Evolutionary conservation across 2,113 vertebrate species (phyloP), one percentile per base, ranked within the genome.

Genomic region (Percina caprodes): DNA sequence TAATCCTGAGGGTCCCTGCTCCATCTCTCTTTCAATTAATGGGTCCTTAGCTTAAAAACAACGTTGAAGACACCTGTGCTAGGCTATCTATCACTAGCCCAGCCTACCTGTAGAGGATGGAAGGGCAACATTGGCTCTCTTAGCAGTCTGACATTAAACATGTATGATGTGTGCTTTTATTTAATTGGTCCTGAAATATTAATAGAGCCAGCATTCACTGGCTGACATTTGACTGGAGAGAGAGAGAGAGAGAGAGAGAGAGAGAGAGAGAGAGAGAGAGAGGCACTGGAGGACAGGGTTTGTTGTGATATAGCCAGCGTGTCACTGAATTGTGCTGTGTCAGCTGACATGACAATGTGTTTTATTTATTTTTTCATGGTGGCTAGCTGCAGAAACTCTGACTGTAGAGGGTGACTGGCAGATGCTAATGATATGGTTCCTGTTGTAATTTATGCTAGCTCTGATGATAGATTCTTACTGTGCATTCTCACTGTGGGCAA

Each of bases 171-270:
- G 87, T 93, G 91, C 91, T 93, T 94, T 93, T 91, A 92, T 95
- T 94, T 95, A 95, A 95, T 95, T 95, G 92, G 83, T 88, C 74
- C 78, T 95, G 78, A 95, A 95, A 93, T 95, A 95, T 95, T 94
- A 83, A 95, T 92, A 82, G 60, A 74, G 75, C 67, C 92, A 86
- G 80, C 89, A 91, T 92, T 94, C 92, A 92, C 77, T 68, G 49
- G 69, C 77, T 94, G 93, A 93, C 93, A 94, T 94, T 94, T 93
- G 90, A 92, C 89, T 86, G 69, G 74, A 75, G 86, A 74, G 63
- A 42, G 84, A 75, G 60, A 58, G 78, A 59, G 74, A 12, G 61
- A 54, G 61, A 30, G 30, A 39, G 26, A 52, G 46, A 68, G 8
- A 48, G 23, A 48, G 52, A 73, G 19, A 35, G 33, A 58, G 58